Conservation (phyloP, 1,140 invertebrate species). For the Idris sp. region DNA sequence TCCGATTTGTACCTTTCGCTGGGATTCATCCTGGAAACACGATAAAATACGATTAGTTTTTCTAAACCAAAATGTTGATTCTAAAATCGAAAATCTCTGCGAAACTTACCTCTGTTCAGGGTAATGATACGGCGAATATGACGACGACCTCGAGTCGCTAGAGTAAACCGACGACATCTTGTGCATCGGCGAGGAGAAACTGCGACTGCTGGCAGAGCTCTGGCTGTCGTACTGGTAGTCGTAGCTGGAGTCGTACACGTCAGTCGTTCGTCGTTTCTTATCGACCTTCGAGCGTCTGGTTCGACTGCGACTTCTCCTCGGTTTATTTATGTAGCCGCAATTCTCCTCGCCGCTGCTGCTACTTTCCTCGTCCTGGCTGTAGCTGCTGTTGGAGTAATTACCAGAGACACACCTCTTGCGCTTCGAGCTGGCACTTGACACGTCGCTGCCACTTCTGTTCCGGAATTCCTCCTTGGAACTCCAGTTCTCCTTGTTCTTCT, state of each 20-base stretch:
- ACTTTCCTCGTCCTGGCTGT: background rate
- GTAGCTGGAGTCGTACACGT: too few relatives aligned
- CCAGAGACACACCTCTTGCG: too few relatives aligned
- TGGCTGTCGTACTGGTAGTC: conserved; percentile 10
- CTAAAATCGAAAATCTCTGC: too few relatives aligned
- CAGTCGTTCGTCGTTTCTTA: background rate
- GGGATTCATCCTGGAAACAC: too few relatives aligned
- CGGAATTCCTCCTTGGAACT: too few relatives aligned
- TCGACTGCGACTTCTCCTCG: conserved; percentile 2
- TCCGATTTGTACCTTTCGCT: too few relatives aligned
- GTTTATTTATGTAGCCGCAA: too few relatives aligned
- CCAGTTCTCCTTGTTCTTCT: too few relatives aligned
- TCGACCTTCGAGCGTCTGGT: background rate
- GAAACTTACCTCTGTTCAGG: conserved; percentile 22
- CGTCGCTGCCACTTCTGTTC: background rate
- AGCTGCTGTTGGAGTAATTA: background rate
- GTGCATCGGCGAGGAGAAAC: conserved; percentile 2
- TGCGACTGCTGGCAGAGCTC: conserved; percentile 4
- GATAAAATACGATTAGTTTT: too few relatives aligned
- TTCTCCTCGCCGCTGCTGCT: background rate
- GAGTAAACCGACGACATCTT: conserved; percentile 17
- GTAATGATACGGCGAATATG: conserved; percentile 15
- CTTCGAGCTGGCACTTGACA: background rate
- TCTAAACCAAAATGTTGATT: too few relatives aligned
- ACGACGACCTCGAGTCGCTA: conserved; percentile 24